Base-by-base conservation (phyloP, 2,888 invertebrate species). In the Phragmatobia fuliginosa region DNA sequence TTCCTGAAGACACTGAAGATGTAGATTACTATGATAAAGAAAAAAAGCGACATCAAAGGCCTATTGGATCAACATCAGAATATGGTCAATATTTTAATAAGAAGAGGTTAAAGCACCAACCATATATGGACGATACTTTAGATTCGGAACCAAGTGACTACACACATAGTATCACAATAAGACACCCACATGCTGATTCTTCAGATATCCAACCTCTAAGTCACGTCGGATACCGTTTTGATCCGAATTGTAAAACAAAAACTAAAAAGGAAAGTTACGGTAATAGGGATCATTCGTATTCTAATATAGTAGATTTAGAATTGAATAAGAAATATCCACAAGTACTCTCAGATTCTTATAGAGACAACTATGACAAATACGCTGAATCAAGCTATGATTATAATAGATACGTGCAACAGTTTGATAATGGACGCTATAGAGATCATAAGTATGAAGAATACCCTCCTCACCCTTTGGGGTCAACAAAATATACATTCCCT, bases 211-310 rank as follows among this genome's bases (percentile, higher is more conserved):
- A 90, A 60, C 86, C 92, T 21, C 88, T 91, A 73, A 91, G 91
- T 81, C 92, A 93, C 82, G 85, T 91, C 66, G 93, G 93, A 38
- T 89, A 91, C 72, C 88, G 84, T 78, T 88, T 87, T 72, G 93
- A 94, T 75, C 91, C 92, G 41, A 90, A 93, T 84, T 93, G 93
- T 77, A 92, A 93, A 87, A 91, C 88, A 16, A 94, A 93, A 85
- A 87, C 90, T 68, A 92, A 90, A 83, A 90, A 90, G 77, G 91
- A 89, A 84, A 86, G 81, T 65, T 75, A 85, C 65, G 83, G 84
- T 63, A 80, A 82, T 63, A 80, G 75, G 79, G 86, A 85, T 38
- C 86, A 87, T 81, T 83, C 84, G 69, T 91, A 90, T 81, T 83
- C 87, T 18, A 90, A 86, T 73, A 77, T 84, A 45, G 86, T 86